A percentile compares a stretch with the other conserved stretches of the same genome.
Conservation (phyloP, 2,888 invertebrate genomes). For the Gasteruption jaculator region DNA sequence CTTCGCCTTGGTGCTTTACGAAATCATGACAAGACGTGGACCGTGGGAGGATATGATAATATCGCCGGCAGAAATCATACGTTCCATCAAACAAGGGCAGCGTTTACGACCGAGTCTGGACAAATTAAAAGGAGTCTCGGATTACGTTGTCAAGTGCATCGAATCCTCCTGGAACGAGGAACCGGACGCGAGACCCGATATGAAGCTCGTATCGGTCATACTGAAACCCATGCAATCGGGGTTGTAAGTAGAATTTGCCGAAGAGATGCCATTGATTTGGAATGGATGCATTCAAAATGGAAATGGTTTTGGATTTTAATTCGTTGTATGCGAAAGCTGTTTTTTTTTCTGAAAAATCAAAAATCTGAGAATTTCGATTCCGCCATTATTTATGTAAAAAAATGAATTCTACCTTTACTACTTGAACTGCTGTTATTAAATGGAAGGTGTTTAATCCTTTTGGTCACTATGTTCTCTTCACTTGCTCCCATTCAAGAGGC, state of each 20-base stretch:
- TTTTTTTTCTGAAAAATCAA: too few relatives aligned
- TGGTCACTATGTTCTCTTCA: background rate
- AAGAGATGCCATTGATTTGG: too few relatives aligned
- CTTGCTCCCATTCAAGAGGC: too few relatives aligned
- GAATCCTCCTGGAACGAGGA: conserved; percentile 80
- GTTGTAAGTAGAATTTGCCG: conserved; percentile 51
- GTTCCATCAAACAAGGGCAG: conserved; percentile 22
- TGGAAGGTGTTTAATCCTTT: background rate
- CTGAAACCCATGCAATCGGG: conserved; percentile 79
- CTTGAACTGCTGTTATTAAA: background rate
- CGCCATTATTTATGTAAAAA: too few relatives aligned
- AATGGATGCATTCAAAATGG: too few relatives aligned
- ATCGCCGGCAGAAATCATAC: conserved; percentile 18
- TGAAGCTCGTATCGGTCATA: conserved; percentile 68
- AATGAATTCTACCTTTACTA: conserved; percentile 1
- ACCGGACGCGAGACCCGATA: conserved; percentile 73
- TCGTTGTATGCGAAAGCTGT: too few relatives aligned
- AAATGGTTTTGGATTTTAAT: too few relatives aligned
- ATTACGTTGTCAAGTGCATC: conserved; percentile 71
- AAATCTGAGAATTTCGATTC: too few relatives aligned
- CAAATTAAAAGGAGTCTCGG: conserved; percentile 57
- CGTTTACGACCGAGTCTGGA: conserved; percentile 53
- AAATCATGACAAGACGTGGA: conserved; percentile 75
- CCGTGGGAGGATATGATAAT: conserved; percentile 67
- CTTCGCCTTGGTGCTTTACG: conserved; percentile 80